Evolutionary conservation across 2,888 invertebrate genomes (phyloP).

Genomic region (Watsonalla binaria): DNA sequence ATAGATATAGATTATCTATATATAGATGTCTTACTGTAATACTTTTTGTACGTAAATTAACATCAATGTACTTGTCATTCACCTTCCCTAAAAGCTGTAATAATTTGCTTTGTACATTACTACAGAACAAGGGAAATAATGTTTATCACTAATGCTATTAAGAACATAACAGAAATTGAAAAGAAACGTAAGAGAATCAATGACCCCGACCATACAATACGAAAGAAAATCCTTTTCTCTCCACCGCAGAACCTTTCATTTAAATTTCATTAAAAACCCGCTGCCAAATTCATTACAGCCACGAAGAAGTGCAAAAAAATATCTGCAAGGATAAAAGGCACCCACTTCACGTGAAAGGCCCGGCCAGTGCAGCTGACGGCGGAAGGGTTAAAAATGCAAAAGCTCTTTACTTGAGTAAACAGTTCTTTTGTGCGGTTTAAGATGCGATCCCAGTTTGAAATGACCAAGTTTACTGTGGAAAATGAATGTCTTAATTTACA

Average conservation of each 20-base stretch:
- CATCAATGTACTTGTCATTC: too few relatives aligned
- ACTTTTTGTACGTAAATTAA: too few relatives aligned
- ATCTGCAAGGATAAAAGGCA: conserved; percentile 30
- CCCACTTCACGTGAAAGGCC: conserved; percentile 25
- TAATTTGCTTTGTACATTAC: too few relatives aligned
- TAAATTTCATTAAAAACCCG: conserved; percentile 18
- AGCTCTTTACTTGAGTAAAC: conserved; percentile 69
- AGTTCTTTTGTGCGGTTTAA: conserved; percentile 53
- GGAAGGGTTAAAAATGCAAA: conserved; percentile 66
- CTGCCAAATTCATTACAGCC: conserved; percentile 38
- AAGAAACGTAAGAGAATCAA: conserved; percentile 1
- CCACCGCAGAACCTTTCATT: conserved; percentile 19
- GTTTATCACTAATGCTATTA: too few relatives aligned
- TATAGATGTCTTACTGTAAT: too few relatives aligned
- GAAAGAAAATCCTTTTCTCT: neutral
- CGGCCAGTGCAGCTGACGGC: conserved; percentile 23
- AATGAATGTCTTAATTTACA: conserved; percentile 2
- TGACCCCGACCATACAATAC: too few relatives aligned
- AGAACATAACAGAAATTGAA: neutral
- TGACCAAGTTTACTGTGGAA: conserved; percentile 10
- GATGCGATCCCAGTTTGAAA: conserved; percentile 27
- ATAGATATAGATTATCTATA: too few relatives aligned
- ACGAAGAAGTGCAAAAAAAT: conserved; percentile 30
- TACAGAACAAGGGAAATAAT: too few relatives aligned
- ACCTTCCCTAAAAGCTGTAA: too few relatives aligned